Conservation (phyloP, 2,113 vertebrate species). For the Sinocyclocheilus grahami region DNA sequence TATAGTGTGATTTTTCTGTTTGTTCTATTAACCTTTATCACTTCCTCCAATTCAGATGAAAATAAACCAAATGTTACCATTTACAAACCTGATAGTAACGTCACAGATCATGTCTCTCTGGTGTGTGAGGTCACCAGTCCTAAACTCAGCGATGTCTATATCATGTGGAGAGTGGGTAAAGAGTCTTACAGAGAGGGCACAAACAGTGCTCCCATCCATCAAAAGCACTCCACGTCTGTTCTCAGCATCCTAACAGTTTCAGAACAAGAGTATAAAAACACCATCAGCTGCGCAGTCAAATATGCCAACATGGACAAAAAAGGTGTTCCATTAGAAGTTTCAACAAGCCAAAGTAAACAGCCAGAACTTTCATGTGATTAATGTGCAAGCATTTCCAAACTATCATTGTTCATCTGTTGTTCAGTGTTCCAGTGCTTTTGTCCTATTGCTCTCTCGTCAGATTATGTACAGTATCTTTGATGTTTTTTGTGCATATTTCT, state of each 20-base stretch:
- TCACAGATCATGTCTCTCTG: neutral
- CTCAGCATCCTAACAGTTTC: slow-evolving; percentile 19
- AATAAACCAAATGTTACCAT: neutral
- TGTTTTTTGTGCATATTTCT: neutral
- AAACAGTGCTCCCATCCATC: neutral
- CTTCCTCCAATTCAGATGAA: neutral
- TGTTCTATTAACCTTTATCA: neutral
- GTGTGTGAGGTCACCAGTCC: slow-evolving; percentile 40
- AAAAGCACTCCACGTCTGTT: neutral
- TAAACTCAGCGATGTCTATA: slow-evolving; percentile 26
- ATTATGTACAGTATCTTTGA: neutral
- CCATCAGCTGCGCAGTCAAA: neutral
- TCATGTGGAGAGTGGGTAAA: neutral
- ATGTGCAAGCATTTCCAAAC: neutral
- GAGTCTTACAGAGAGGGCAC: neutral
- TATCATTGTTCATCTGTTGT: neutral
- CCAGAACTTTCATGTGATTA: neutral
- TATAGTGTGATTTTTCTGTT: neutral
- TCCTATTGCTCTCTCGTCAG: neutral
- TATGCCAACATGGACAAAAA: neutral
- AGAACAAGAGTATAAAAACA: accelerated
- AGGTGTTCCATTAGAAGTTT: accelerated
- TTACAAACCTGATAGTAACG: neutral
- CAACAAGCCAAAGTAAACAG: slow-evolving; percentile 20
- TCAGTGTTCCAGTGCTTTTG: neutral